Evolutionary conservation across 2,888 invertebrate genomes (phyloP).

Genomic region (Spicauda simplicius): DNA sequence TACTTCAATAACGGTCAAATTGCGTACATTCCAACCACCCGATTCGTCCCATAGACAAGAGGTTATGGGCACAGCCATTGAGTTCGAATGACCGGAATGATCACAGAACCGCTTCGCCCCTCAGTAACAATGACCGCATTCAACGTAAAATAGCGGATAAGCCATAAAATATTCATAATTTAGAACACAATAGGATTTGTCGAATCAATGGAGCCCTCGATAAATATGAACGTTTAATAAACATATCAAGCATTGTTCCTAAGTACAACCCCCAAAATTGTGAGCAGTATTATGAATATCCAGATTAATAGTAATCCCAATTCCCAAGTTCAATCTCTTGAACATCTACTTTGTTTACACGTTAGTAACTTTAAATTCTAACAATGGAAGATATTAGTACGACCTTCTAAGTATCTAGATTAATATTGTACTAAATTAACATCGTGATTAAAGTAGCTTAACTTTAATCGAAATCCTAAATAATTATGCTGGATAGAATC

Average conservation of each 20-base stretch:
- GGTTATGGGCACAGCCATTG: slow-evolving; percentile 51
- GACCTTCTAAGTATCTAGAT: too few species aligned
- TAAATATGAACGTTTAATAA: slow-evolving; percentile 47
- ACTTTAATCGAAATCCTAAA: too few species aligned
- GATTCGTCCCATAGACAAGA: slow-evolving; percentile 42
- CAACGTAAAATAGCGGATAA: slow-evolving; percentile 63
- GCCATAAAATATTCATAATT: slow-evolving; percentile 75
- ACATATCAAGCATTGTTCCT: slow-evolving; percentile 42
- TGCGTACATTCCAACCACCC: slow-evolving; percentile 43
- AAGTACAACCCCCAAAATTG: slow-evolving; percentile 28
- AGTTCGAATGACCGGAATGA: slow-evolving; percentile 60
- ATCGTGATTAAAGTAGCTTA: too few species aligned
- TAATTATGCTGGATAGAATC: too few species aligned
- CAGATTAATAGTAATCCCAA: neutral
- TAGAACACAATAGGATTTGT: slow-evolving; percentile 55
- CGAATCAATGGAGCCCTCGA: slow-evolving; percentile 58
- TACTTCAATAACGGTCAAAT: slow-evolving; percentile 52
- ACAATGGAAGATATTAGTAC: too few species aligned
- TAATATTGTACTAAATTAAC: too few species aligned
- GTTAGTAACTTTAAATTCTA: too few species aligned
- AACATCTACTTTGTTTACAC: neutral
- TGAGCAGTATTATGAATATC: slow-evolving; percentile 7
- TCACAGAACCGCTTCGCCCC: slow-evolving; percentile 50
- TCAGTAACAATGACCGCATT: slow-evolving; percentile 64
- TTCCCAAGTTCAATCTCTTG: neutral